These are phyloP conservation scores for Muraenolepis orangiensis DNA, from an alignment of 2,797 vertebrate species.

Conservation along the genomic window DNA sequence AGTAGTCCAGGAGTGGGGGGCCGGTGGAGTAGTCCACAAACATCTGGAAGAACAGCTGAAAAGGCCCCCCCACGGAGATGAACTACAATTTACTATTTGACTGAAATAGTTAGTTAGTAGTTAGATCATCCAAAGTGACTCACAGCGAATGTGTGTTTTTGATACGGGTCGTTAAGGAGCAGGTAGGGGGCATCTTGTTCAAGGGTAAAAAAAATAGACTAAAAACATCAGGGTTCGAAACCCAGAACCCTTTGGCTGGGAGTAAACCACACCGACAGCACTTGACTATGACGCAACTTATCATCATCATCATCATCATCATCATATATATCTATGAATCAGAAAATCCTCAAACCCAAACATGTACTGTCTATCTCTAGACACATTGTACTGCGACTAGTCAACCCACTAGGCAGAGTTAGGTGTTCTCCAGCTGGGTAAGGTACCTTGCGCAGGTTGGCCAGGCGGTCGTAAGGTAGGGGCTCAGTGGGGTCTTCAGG, in stretches of 20 bases:
- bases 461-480: slow-evolving; percentile 69
- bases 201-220: no score
- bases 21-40: slow-evolving; percentile 73
- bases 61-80: not conserved
- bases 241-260: no score
- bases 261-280: no score
- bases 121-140: not conserved
- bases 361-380: not conserved
- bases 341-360: not conserved
- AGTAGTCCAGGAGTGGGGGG: slow-evolving; percentile 76
- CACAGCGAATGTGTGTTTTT: no score
- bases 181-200: no score
- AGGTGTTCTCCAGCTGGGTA: not conserved
- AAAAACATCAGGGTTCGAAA: no score
- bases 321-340: not conserved
- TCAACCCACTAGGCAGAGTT: not conserved
- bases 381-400: not conserved
- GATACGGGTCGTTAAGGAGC: no score
- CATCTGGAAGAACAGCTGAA: slow-evolving; percentile 85
- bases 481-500: slow-evolving; percentile 70
- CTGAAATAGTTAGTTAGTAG: not conserved
- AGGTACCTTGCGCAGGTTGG: slow-evolving; percentile 79
- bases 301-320: no score
- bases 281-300: no score
- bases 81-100: not conserved